Conservation (phyloP, 2,113 vertebrate genomes). For the Seriola rivoliana region DNA sequence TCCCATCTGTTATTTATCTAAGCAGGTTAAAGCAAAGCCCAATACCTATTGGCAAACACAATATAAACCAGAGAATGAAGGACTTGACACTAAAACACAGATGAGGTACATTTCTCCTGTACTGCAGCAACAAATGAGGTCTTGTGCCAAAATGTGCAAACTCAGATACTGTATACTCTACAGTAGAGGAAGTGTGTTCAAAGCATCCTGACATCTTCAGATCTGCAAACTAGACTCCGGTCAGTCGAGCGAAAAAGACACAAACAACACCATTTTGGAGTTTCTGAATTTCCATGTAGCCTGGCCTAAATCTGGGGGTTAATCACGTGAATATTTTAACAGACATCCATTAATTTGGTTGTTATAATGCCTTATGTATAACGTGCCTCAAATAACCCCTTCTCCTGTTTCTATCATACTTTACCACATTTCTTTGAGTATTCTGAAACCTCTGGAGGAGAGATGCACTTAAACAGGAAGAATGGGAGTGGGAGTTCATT, state of each 20-base stretch:
- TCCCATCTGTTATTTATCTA: neutral
- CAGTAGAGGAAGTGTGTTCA: slow-evolving; percentile 22
- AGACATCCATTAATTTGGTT: slow-evolving; percentile 85
- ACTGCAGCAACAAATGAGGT: neutral
- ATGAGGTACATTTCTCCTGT: neutral
- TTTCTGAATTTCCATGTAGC: slow-evolving; percentile 70
- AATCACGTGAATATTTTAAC: slow-evolving; percentile 80
- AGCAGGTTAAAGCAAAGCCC: neutral
- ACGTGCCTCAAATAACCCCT: slow-evolving; percentile 71
- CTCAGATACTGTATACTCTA: neutral
- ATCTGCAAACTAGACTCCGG: slow-evolving; percentile 41
- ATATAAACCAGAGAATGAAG: neutral
- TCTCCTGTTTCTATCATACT: slow-evolving; percentile 55
- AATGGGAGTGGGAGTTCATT: slow-evolving; percentile 50
- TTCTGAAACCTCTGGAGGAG: slow-evolving; percentile 61
- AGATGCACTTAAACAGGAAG: slow-evolving; percentile 74
- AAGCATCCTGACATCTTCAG: slow-evolving; percentile 25
- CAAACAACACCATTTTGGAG: slow-evolving; percentile 69
- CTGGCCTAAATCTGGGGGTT: slow-evolving; percentile 70
- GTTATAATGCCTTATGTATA: slow-evolving; percentile 84
- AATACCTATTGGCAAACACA: neutral
- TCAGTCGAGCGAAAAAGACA: slow-evolving; percentile 66
- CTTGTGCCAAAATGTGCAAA: neutral
- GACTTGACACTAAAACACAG: neutral
- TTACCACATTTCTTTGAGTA: slow-evolving; percentile 64